These are phyloP conservation scores for Euplagia quadripunctaria DNA, from an alignment of 2,888 invertebrate genomes.

Conservation along the genomic window DNA sequence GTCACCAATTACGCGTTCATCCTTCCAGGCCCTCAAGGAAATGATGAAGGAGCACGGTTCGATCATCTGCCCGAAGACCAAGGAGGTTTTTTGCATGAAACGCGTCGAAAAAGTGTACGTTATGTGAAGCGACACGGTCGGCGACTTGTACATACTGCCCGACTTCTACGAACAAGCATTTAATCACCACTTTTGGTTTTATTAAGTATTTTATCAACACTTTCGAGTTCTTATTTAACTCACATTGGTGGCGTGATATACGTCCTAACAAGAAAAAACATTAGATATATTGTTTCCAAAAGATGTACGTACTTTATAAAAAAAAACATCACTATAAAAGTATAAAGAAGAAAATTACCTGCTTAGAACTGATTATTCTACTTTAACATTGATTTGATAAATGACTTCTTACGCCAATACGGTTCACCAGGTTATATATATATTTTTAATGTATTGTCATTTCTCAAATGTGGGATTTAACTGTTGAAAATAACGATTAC, in stretches of 20 bases:
- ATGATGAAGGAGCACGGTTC: constrained; percentile 98
- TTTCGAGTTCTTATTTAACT: neutral
- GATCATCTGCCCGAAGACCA: constrained; percentile 97
- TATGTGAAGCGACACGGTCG: constrained; percentile 88
- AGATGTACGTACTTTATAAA: neutral
- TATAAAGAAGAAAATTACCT: no score
- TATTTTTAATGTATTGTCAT: no score
- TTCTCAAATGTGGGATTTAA: no score
- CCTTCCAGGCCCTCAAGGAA: constrained; percentile 92
- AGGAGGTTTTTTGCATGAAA: constrained; percentile 95
- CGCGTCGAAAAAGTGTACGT: constrained; percentile 99
- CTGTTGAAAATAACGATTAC: no score
- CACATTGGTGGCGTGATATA: neutral
- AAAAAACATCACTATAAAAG: no score
- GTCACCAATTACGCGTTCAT: neutral
- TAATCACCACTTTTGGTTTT: constrained; percentile 20
- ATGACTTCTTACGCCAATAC: no score
- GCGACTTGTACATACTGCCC: constrained; percentile 18
- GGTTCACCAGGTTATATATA: no score
- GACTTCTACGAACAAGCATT: constrained; percentile 22
- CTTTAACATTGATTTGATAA: no score
- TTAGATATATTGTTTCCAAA: neutral
- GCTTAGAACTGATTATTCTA: no score
- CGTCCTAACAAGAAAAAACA: neutral
- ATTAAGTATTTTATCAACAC: constrained; percentile 12